phyloP scores from a whole-genome alignment of 2,113 vertebrate species.

The Paraplagusia blochii region DNA sequence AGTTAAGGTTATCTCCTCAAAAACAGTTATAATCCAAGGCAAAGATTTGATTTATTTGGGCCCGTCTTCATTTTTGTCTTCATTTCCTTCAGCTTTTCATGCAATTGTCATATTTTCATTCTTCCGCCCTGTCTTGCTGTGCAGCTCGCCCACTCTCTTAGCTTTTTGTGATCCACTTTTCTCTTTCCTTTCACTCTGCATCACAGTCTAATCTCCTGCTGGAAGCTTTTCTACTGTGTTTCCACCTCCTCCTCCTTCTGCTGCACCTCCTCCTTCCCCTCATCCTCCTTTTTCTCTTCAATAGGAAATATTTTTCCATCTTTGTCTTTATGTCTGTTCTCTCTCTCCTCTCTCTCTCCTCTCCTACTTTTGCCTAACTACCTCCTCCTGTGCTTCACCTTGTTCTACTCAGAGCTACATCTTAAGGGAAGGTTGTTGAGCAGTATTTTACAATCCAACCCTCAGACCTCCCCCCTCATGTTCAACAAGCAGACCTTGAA shows the following conservation, averaged over 20 bases:
- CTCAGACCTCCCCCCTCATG: slow-evolving; percentile 13
- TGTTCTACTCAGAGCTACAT: slow-evolving; percentile 36
- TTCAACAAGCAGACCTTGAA: slow-evolving; percentile 48
- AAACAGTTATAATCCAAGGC: slow-evolving; percentile 24
- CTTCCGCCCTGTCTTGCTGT: slow-evolving; percentile 33
- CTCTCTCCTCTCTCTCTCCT: not conserved
- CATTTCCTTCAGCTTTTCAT: slow-evolving; percentile 24
- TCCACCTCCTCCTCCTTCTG: slow-evolving; percentile 26
- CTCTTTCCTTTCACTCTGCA: slow-evolving; percentile 36
- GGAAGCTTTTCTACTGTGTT: slow-evolving; percentile 55
- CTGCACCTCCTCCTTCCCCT: slow-evolving; percentile 20
- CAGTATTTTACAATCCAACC: slow-evolving; percentile 24
- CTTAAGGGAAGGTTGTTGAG: not conserved
- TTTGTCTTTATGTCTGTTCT: not conserved
- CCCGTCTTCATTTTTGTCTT: slow-evolving; percentile 44
- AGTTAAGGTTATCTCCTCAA: slow-evolving; percentile 33
- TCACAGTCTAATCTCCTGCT: slow-evolving; percentile 57
- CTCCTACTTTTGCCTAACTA: slow-evolving; percentile 3
- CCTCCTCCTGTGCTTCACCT: slow-evolving; percentile 17
- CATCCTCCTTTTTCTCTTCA: slow-evolving; percentile 1
- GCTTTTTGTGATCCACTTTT: slow-evolving; percentile 50
- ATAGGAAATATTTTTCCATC: slow-evolving; percentile 45
- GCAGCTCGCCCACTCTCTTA: slow-evolving; percentile 58
- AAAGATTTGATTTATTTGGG: slow-evolving; percentile 48
- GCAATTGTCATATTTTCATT: slow-evolving; percentile 34